These are phyloP conservation scores for Columbina picui DNA, from an alignment of 2,113 vertebrate species.

Conservation along the genomic window DNA sequence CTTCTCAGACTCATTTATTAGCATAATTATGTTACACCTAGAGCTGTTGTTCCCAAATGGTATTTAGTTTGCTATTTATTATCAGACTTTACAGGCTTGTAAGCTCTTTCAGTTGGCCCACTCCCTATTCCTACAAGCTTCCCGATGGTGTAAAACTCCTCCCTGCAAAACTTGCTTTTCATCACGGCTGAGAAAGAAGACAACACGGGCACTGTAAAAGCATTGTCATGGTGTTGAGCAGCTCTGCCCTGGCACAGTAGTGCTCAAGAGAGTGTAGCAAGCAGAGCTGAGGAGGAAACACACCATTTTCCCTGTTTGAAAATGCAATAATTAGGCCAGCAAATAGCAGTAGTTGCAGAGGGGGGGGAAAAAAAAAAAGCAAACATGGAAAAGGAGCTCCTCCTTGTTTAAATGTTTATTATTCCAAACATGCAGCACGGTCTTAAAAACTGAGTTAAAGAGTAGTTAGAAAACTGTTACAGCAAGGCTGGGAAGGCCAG, in stretches of 20 bases:
- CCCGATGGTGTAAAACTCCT: background rate
- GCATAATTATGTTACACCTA: background rate
- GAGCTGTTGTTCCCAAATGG: background rate
- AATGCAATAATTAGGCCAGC: constrained; percentile 53
- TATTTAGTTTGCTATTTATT: background rate
- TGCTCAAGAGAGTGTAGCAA: background rate
- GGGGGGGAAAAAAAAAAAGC: background rate
- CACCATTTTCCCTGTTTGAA: background rate
- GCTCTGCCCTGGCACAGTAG: background rate
- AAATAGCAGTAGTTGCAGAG: constrained; percentile 24
- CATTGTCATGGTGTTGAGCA: background rate
- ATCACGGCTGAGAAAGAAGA: background rate
- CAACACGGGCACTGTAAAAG: background rate
- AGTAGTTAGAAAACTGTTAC: constrained; percentile 13
- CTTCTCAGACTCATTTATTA: background rate
- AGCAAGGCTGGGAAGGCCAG: background rate
- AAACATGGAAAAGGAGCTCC: background rate
- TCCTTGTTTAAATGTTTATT: constrained; percentile 54
- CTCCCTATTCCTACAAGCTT: background rate
- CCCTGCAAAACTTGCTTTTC: background rate
- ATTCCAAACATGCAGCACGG: constrained; percentile 40
- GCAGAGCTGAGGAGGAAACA: constrained; percentile 15
- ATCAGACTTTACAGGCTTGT: background rate
- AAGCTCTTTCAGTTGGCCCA: background rate
- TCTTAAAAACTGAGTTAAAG: constrained; percentile 48